Evolutionary conservation across 1,140 invertebrate genomes (phyloP).

Genomic region (Paralvinella palmiformis): DNA sequence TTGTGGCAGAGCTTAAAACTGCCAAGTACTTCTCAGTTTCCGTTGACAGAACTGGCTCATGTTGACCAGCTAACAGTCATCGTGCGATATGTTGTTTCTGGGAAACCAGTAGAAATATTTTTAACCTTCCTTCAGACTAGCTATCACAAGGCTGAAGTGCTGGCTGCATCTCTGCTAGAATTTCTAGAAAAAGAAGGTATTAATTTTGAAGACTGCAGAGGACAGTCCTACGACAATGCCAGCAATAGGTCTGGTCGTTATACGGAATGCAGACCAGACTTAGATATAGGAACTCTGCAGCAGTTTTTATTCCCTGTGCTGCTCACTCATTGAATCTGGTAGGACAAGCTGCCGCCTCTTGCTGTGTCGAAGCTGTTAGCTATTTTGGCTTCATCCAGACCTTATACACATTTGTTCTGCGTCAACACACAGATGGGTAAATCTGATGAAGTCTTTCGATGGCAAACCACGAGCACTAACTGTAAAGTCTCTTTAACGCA

Average conservation of each 20-base stretch:
- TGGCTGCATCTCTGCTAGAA: background rate
- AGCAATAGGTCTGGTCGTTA: constrained; percentile 38
- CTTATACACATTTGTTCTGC: background rate
- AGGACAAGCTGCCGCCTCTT: background rate
- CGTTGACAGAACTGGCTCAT: background rate
- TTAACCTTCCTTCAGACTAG: constrained; percentile 7
- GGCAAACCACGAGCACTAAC: background rate
- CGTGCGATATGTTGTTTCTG: background rate
- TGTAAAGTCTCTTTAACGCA: constrained; percentile 7
- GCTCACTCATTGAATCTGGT: constrained; percentile 10
- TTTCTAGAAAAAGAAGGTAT: constrained; percentile 25
- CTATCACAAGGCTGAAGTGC: background rate
- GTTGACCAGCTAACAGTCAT: background rate
- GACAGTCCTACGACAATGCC: constrained; percentile 44
- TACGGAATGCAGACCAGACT: constrained; percentile 23
- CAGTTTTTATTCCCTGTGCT: constrained; percentile 5
- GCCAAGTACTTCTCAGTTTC: background rate
- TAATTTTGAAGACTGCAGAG: constrained; percentile 37
- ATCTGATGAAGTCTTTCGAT: no score
- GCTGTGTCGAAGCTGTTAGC: background rate
- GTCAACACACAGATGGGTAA: constrained; percentile 1
- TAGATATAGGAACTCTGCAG: background rate
- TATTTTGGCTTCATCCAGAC: background rate
- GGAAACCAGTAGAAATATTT: constrained; percentile 2
- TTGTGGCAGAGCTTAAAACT: background rate